These are phyloP conservation scores for Festucalex cinctus DNA, from an alignment of 2,113 vertebrate species.

Conservation along the genomic window DNA sequence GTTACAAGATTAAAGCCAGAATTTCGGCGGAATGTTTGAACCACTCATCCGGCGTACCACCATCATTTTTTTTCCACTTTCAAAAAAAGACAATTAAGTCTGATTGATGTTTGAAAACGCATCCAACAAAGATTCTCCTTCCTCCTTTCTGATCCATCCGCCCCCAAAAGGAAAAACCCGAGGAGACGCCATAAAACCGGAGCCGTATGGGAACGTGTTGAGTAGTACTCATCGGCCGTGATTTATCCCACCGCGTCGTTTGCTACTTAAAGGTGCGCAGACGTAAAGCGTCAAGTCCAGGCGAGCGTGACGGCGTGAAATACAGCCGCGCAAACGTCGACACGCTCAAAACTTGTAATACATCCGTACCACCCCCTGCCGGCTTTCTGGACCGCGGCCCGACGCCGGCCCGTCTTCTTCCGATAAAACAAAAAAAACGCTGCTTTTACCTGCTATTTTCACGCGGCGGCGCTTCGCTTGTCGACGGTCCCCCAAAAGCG, in stretches of 20 bases:
- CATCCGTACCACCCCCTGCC: conserved; percentile 51
- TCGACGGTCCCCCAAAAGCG: conserved; percentile 33
- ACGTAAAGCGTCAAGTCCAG: conserved; percentile 50
- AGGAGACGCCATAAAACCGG: conserved; percentile 71
- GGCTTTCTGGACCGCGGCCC: conserved; percentile 42
- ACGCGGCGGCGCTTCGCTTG: conserved; percentile 3
- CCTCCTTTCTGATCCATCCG: background rate
- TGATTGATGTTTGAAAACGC: no score
- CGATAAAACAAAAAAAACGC: conserved; percentile 23
- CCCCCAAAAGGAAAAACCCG: conserved; percentile 47
- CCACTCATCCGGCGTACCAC: no score
- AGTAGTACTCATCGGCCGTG: conserved; percentile 49
- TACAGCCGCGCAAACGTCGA: conserved; percentile 58
- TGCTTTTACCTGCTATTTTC: conserved; percentile 23
- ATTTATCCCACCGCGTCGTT: conserved; percentile 68
- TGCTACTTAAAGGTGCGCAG: conserved; percentile 12
- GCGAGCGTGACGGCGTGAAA: conserved; percentile 58
- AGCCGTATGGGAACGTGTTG: conserved; percentile 75
- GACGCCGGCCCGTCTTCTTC: conserved; percentile 9
- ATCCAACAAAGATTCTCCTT: no score
- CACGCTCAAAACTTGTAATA: conserved; percentile 55
- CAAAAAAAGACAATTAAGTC: no score
- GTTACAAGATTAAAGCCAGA: no score
- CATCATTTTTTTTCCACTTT: no score
- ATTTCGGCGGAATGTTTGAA: no score